Conservation (phyloP, 2,888 invertebrate species). For the Euzophera pinguis region DNA sequence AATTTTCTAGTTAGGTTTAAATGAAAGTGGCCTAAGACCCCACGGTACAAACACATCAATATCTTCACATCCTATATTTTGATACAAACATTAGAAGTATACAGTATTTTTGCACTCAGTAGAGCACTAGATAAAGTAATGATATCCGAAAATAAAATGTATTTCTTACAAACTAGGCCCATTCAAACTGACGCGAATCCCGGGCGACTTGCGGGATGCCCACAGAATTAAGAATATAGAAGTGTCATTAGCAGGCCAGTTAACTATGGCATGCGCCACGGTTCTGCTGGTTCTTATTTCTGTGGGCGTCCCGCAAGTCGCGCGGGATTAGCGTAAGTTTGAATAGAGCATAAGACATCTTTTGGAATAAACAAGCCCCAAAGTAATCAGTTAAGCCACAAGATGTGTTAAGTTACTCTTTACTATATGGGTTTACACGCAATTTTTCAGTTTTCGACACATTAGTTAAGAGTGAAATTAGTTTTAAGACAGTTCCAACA, state of each 20-base stretch:
- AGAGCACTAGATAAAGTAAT: conserved; percentile 41
- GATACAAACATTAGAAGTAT: conserved; percentile 48
- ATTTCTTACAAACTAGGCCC: conserved; percentile 2
- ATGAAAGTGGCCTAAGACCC: conserved; percentile 45
- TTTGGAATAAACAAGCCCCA: not conserved
- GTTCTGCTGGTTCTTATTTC: no score
- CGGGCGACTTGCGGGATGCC: no score
- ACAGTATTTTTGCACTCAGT: conserved; percentile 69
- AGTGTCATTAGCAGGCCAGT: no score
- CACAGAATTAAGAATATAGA: no score
- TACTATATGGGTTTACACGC: conserved; percentile 8
- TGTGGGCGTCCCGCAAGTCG: no score
- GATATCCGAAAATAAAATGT: not conserved
- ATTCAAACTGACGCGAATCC: no score
- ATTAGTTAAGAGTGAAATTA: conserved; percentile 17
- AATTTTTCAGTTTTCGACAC: not conserved
- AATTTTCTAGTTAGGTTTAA: not conserved
- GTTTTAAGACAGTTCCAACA: conserved; percentile 16
- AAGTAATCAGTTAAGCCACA: not conserved
- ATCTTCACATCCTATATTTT: conserved; percentile 65
- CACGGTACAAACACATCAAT: conserved; percentile 65
- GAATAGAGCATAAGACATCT: no score
- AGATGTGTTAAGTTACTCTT: not conserved
- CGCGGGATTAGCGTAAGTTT: no score
- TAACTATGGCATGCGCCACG: no score